Conservation (phyloP, 2,888 invertebrate species). For the Mythimna pallens region DNA sequence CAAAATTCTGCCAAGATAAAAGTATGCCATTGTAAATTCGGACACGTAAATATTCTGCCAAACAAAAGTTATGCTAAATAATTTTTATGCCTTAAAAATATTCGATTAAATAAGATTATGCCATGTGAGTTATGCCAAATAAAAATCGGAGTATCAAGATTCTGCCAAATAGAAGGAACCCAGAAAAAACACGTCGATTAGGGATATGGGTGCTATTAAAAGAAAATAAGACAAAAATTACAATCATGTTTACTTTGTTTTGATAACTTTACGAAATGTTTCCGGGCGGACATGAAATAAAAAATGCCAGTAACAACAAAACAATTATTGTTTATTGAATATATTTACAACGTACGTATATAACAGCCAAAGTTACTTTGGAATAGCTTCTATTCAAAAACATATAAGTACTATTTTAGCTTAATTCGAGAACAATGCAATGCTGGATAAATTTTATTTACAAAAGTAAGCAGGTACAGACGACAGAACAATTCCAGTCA, state of each 20-base stretch:
- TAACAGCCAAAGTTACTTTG: constrained; percentile 46
- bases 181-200: too few species aligned
- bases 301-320: constrained; percentile 20
- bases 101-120: too few species aligned
- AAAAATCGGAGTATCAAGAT: too few species aligned
- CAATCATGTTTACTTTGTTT: constrained; percentile 20
- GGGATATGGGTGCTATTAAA: too few species aligned
- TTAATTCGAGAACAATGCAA: constrained; percentile 28
- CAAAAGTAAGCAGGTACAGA: constrained; percentile 16
- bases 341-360: constrained; percentile 23
- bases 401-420: constrained; percentile 20
- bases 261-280: neutral
- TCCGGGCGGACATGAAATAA: constrained; percentile 3
- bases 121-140: too few species aligned
- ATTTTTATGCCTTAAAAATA: too few species aligned
- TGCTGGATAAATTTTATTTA: constrained; percentile 9
- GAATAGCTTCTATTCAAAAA: constrained; percentile 30
- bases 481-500: neutral
- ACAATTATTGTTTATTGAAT: constrained; percentile 33
- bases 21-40: too few species aligned
- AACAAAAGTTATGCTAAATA: too few species aligned
- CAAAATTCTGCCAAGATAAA: too few species aligned
- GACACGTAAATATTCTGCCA: too few species aligned
- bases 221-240: neutral
- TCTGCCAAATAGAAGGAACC: too few species aligned